Conservation (phyloP, 92 coral and sea anemone species). For the Palythoa grandis region DNA sequence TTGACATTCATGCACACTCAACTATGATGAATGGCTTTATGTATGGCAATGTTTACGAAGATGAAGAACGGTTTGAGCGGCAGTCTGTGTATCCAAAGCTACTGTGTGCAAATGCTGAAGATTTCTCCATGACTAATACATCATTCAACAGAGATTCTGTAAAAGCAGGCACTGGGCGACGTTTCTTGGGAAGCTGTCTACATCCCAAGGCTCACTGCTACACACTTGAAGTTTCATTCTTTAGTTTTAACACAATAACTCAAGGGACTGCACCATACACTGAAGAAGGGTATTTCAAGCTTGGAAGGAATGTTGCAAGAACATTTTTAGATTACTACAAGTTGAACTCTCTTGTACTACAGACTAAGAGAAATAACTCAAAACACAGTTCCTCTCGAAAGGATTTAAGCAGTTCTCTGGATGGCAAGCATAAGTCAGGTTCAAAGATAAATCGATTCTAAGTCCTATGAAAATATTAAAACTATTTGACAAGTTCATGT, state of each 20-base stretch:
- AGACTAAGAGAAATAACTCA: slow-evolving; percentile 49
- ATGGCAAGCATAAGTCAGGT: slow-evolving; percentile 37
- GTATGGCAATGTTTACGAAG: slow-evolving; percentile 97
- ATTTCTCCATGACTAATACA: slow-evolving; percentile 95
- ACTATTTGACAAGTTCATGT: too few species aligned
- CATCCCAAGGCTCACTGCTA: slow-evolving; percentile 97
- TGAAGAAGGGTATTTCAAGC: slow-evolving; percentile 89
- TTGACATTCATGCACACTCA: slow-evolving; percentile 98
- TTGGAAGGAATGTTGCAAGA: slow-evolving; percentile 95
- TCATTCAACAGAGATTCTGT: slow-evolving; percentile 95
- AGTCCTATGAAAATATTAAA: neutral
- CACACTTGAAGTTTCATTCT: slow-evolving; percentile 96
- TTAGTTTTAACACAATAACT: slow-evolving; percentile 81
- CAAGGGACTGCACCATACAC: slow-evolving; percentile 90
- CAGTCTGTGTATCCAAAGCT: slow-evolving; percentile 93
- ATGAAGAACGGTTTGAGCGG: slow-evolving; percentile 94
- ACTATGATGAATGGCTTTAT: slow-evolving; percentile 97
- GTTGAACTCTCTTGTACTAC: slow-evolving; percentile 71
- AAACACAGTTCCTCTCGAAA: slow-evolving; percentile 54
- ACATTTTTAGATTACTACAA: slow-evolving; percentile 95
- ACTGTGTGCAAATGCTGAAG: slow-evolving; percentile 95
- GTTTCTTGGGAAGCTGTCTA: slow-evolving; percentile 90
- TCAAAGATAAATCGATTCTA: slow-evolving; percentile 2
- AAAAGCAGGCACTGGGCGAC: slow-evolving; percentile 97
- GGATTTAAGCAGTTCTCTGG: slow-evolving; percentile 51